A percentile compares a stretch with the other conserved stretches of the same genome.
These are phyloP conservation scores for Eubasilissa regina DNA, from an alignment of 1,140 invertebrate genomes.

Conservation along the genomic window DNA sequence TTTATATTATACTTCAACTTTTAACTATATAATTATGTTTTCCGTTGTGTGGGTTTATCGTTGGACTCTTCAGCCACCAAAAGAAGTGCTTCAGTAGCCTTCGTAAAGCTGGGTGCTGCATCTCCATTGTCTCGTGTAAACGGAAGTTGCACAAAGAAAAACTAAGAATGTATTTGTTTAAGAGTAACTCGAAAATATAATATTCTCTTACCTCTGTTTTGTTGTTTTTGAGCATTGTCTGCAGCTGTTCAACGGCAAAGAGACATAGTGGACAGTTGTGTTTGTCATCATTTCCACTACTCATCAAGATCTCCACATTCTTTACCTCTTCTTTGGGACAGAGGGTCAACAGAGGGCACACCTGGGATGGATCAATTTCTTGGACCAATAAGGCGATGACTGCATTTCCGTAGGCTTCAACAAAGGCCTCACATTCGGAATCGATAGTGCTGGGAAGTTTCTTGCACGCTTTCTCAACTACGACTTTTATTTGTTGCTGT, in stretches of 20 bases:
- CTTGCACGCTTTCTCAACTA: conserved; percentile 79
- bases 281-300: conserved; percentile 72
- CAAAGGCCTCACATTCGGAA: conserved; percentile 81
- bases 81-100: too few species aligned
- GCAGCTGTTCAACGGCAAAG: conserved; percentile 82
- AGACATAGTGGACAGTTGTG: conserved; percentile 86
- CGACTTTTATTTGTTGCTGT: conserved; percentile 77
- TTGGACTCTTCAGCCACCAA: too few species aligned
- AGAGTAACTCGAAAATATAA: too few species aligned
- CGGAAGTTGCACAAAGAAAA: too few species aligned
- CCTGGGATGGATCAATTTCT: conserved; percentile 83
- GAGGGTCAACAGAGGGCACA: conserved; percentile 76
- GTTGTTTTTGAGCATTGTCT: conserved; percentile 79
- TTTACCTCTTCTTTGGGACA: conserved; percentile 72
- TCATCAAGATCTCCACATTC: conserved; percentile 72
- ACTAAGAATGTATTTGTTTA: too few species aligned
- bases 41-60: too few species aligned
- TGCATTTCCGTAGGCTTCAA: conserved; percentile 84
- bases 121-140: too few species aligned
- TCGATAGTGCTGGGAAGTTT: conserved; percentile 78
- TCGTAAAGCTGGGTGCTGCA: too few species aligned
- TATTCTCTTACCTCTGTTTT: conserved; percentile 77
- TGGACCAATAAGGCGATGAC: conserved; percentile 84
- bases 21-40: too few species aligned
- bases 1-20: too few species aligned